These are phyloP conservation scores for Sinosuthora webbiana DNA, from an alignment of 2,113 vertebrate species.

Conservation along the genomic window DNA sequence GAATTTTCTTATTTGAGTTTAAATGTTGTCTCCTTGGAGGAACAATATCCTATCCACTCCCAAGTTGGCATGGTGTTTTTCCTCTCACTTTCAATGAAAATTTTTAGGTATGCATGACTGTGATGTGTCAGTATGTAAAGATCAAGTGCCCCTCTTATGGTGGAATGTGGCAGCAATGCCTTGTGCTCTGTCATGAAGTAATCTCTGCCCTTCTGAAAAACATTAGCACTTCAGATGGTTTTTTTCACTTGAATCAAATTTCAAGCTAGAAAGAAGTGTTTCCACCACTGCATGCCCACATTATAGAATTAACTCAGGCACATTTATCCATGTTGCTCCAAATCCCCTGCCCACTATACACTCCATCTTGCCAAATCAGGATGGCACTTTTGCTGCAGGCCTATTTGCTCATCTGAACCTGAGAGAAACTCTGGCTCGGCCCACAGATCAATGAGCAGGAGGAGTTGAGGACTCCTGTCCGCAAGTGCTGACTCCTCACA, in stretches of 20 bases:
- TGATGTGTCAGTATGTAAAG: not conserved
- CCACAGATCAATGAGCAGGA: rapidly evolving
- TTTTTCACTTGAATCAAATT: not conserved
- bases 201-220: not conserved
- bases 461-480: not conserved
- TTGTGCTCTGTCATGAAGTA: not conserved
- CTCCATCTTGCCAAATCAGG: rapidly evolving
- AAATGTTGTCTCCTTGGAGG: not conserved
- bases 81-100: not conserved
- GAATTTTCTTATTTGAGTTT: not conserved
- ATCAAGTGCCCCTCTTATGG: not conserved
- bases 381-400: rapidly evolving
- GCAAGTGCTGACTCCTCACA: not conserved
- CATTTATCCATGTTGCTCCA: rapidly evolving
- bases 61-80: not conserved
- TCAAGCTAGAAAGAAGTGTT: not conserved
- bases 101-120: not conserved
- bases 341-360: not conserved
- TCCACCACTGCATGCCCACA: rapidly evolving
- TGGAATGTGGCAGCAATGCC: not conserved
- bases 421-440: rapidly evolving
- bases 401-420: not conserved
- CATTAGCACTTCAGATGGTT: not conserved
- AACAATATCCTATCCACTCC: not conserved
- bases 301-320: not conserved